Conservation (phyloP, 2,797 vertebrate species). For the Tenualosa thibaudeaui region DNA sequence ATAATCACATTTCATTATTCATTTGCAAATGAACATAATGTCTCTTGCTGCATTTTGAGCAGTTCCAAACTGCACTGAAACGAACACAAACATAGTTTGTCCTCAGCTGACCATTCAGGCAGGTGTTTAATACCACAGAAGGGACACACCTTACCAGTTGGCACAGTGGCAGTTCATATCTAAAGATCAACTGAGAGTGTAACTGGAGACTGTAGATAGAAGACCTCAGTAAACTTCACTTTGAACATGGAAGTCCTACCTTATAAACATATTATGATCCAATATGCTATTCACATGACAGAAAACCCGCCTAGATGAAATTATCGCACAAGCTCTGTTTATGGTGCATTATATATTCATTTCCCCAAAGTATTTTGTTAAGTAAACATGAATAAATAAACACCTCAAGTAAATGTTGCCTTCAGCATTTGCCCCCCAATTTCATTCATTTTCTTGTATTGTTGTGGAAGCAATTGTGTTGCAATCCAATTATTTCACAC, state of each 20-base stretch:
- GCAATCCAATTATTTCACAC: constrained; percentile 24
- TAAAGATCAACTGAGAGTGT: neutral
- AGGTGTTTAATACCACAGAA: neutral
- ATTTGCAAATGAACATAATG: neutral
- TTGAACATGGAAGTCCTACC: constrained; percentile 22
- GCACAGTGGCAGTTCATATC: neutral
- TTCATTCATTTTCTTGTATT: constrained; percentile 25
- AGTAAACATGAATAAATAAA: constrained; percentile 32
- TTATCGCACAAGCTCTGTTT: constrained; percentile 29
- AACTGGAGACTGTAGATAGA: neutral
- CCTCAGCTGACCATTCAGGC: neutral
- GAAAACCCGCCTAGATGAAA: constrained; percentile 37
- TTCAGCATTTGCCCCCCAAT: neutral
- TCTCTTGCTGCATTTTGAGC: neutral
- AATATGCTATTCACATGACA: constrained; percentile 39
- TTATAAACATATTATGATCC: constrained; percentile 33
- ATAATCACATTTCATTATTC: neutral
- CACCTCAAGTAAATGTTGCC: neutral
- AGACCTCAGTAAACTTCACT: neutral
- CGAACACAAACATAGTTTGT: neutral
- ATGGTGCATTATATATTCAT: constrained; percentile 29
- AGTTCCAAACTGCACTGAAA: neutral
- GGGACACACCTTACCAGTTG: neutral
- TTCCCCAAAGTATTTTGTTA: constrained; percentile 34
- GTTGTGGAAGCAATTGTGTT: constrained; percentile 18